Conservation (phyloP, 2,113 vertebrate species). For the Antechinus flavipes region DNA sequence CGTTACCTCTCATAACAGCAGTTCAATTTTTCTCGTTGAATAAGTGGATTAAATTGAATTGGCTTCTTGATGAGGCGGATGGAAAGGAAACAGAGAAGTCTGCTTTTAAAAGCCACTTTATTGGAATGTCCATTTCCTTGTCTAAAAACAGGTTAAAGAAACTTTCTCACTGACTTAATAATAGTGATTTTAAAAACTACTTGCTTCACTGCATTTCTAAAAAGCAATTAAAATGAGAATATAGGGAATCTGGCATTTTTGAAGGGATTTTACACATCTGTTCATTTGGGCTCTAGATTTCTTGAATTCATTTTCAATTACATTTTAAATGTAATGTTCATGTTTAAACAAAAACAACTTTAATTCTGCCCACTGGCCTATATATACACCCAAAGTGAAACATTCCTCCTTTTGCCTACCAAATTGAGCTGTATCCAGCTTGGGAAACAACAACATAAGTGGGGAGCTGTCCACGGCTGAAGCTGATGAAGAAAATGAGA, state of each 20-base stretch:
- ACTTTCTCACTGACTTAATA: background rate
- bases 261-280: constrained; percentile 1
- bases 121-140: background rate
- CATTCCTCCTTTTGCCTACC: background rate
- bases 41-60: background rate
- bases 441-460: background rate
- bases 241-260: background rate
- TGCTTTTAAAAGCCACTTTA: background rate
- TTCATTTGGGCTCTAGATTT: background rate
- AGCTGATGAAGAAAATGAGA: background rate
- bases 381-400: background rate
- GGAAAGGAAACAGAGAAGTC: background rate
- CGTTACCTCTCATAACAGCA: background rate
- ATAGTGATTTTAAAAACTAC: background rate
- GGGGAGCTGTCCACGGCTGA: background rate
- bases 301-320: constrained; percentile 3
- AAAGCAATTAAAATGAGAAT: background rate
- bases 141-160: background rate
- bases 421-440: background rate
- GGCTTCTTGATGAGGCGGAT: background rate
- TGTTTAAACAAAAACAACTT: constrained; percentile 1
- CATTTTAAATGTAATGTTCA: background rate
- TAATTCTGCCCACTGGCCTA: background rate
- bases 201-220: constrained; percentile 1
- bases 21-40: background rate